A percentile compares a stretch with the other conserved stretches of the same genome.
Evolutionary conservation across 1,140 invertebrate genomes (phyloP).

Genomic region (Brachionus koreanus): DNA sequence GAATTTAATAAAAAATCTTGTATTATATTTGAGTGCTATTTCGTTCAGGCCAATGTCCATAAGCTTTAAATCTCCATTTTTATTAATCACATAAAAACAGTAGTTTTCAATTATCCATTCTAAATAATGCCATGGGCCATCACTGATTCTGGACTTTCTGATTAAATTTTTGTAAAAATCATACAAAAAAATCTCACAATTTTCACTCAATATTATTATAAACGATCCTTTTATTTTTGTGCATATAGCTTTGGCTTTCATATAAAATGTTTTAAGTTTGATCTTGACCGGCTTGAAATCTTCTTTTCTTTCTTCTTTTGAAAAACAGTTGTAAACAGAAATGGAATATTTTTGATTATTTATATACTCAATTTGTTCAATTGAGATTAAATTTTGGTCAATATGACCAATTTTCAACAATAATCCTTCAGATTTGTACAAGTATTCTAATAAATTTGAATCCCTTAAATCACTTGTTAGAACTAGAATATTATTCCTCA

Average conservation of each 20-base stretch:
- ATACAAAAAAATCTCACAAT: background rate
- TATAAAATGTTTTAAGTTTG: constrained; percentile 5
- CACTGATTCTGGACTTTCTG: background rate
- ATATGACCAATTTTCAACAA: background rate
- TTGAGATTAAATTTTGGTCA: background rate
- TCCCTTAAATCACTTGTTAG: background rate
- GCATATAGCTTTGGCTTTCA: background rate
- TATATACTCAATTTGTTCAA: constrained; percentile 26
- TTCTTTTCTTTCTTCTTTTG: background rate
- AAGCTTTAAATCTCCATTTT: background rate
- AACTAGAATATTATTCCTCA: constrained; percentile 8
- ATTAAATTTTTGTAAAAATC: constrained; percentile 18
- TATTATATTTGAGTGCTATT: background rate
- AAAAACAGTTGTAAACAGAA: background rate
- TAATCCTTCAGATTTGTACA: constrained; percentile 20
- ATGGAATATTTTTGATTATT: constrained; percentile 1
- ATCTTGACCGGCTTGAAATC: background rate
- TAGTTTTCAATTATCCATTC: constrained; percentile 8
- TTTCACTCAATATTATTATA: background rate
- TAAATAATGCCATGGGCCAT: background rate
- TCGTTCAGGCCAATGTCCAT: constrained; percentile 11
- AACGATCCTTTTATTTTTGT: background rate
- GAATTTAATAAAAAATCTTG: constrained; percentile 26
- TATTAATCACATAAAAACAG: background rate
- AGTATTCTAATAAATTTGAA: background rate